Evolutionary conservation across 2,113 vertebrate genomes (phyloP).

Genomic region (Daphoenositta chrysoptera): DNA sequence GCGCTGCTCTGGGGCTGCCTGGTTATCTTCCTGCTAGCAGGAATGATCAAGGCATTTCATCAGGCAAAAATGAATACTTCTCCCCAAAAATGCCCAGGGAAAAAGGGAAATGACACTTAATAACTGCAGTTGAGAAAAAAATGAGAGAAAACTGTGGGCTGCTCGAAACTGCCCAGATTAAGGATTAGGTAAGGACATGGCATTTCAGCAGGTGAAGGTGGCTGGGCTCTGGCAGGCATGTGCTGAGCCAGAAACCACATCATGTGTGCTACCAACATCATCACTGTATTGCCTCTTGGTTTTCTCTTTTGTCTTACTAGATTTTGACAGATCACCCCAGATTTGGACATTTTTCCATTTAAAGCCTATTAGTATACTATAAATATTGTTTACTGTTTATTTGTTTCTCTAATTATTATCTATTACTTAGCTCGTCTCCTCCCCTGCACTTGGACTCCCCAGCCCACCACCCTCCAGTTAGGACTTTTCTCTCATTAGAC

Average conservation of each 20-base stretch:
- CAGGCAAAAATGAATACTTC: not conserved
- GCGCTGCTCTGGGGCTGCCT: rapidly evolving
- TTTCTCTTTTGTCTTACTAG: not conserved
- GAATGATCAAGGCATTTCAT: not conserved
- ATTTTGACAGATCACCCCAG: not conserved
- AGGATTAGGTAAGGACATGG: not conserved
- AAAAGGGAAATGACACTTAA: not conserved
- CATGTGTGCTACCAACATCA: not conserved
- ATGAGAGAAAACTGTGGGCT: not conserved
- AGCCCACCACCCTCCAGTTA: not conserved
- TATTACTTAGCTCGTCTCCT: not conserved
- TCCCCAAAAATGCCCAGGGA: not conserved
- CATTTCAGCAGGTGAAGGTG: not conserved
- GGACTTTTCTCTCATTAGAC: not conserved
- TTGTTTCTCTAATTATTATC: not conserved
- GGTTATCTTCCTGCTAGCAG: not conserved
- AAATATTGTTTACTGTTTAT: not conserved
- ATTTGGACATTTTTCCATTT: not conserved
- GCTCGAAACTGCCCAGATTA: not conserved
- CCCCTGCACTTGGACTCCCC: not conserved
- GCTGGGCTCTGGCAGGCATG: not conserved
- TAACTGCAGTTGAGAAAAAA: not conserved
- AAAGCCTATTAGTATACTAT: not conserved
- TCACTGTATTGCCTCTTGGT: not conserved
- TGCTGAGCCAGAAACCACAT: not conserved